phyloP scores from a whole-genome alignment of 1,140 invertebrate genomes.

The Druon quercuslanigerum region DNA sequence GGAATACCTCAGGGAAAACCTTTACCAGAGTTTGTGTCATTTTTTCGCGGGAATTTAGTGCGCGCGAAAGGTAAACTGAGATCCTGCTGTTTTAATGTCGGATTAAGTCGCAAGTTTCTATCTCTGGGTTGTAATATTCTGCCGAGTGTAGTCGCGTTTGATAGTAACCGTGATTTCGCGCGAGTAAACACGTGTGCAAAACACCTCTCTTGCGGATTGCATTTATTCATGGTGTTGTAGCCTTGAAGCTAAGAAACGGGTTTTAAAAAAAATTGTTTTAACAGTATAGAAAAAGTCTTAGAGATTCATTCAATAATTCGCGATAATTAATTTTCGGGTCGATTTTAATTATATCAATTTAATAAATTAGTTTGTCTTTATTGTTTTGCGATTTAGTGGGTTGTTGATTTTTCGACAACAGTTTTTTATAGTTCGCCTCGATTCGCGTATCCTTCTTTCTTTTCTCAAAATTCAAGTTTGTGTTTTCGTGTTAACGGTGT shows the following conservation, averaged over 20 bases:
- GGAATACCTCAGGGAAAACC: neutral
- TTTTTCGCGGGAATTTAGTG: slow-evolving; percentile 22
- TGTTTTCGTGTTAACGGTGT: slow-evolving; percentile 3
- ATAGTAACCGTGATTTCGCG: slow-evolving; percentile 20
- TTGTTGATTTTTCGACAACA: neutral
- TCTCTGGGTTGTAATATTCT: slow-evolving; percentile 14
- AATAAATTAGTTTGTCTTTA: too few relatives aligned
- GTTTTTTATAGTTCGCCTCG: slow-evolving; percentile 16
- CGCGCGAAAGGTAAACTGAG: slow-evolving; percentile 16
- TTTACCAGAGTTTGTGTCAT: slow-evolving; percentile 9
- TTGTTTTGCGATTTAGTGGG: neutral
- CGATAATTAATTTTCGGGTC: neutral
- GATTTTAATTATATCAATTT: neutral
- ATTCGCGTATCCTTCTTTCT: slow-evolving; percentile 13
- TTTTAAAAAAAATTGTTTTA: neutral
- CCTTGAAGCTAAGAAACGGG: neutral
- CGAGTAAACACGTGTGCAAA: slow-evolving; percentile 28
- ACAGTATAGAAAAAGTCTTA: neutral
- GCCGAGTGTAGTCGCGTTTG: neutral
- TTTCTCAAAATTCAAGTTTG: neutral
- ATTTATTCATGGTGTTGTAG: neutral
- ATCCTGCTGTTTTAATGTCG: slow-evolving; percentile 28
- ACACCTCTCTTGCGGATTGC: neutral
- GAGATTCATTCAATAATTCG: neutral
- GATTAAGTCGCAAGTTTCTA: slow-evolving; percentile 13